Conservation (phyloP, 2,113 vertebrate species). For the Alces alces region DNA sequence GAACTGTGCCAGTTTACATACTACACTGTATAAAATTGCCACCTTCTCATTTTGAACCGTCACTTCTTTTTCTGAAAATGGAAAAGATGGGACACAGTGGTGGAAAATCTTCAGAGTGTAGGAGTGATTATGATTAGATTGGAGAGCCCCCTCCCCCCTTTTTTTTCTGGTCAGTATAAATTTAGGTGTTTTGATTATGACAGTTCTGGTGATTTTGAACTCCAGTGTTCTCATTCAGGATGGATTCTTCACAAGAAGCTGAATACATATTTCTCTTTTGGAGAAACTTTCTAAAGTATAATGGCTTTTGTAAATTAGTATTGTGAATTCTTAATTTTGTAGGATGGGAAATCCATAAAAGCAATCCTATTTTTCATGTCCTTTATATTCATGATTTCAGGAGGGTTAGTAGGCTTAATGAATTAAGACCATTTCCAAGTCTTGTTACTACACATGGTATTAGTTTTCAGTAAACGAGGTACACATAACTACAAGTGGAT, state of each 20-base stretch:
- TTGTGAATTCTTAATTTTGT: slow-evolving; percentile 26
- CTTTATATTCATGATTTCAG: neutral
- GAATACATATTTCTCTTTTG: slow-evolving; percentile 27
- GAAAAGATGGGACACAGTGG: neutral
- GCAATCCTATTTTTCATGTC: neutral
- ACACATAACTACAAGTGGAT: neutral
- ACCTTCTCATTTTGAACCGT: slow-evolving; percentile 48
- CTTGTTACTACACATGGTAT: neutral
- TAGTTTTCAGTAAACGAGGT: neutral
- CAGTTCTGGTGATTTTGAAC: neutral
- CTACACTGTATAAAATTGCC: slow-evolving; percentile 31
- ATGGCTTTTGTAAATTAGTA: neutral
- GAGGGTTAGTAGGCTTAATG: neutral
- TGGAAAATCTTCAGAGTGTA: neutral
- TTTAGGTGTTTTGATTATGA: slow-evolving; percentile 1
- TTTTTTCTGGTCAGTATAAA: slow-evolving; percentile 29
- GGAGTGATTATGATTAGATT: neutral
- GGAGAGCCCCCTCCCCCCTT: neutral
- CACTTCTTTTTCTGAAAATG: neutral
- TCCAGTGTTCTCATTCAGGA: neutral
- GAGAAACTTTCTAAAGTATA: neutral
- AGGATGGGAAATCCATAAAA: neutral
- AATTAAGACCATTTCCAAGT: neutral
- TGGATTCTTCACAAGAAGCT: neutral
- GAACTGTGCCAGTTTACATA: slow-evolving; percentile 21